Conservation (phyloP, 2,797 vertebrate genomes). For the Etheostoma perlongum region DNA sequence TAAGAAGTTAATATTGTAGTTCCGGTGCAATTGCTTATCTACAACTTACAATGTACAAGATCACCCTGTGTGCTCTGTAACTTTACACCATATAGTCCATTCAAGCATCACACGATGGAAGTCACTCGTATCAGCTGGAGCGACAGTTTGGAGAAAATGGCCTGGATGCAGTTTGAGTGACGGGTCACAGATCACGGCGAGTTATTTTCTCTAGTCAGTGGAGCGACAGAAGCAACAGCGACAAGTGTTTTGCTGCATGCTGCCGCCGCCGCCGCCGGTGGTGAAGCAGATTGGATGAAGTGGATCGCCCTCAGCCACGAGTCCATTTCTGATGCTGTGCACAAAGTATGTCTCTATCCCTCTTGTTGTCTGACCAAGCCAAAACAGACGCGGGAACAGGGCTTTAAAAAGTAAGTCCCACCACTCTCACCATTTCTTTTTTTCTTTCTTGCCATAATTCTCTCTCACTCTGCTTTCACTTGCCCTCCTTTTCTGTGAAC, state of each 20-base stretch:
- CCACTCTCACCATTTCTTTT: constrained; percentile 76
- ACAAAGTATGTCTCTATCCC: constrained; percentile 71
- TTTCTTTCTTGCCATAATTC: constrained; percentile 74
- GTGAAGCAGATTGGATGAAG: constrained; percentile 57
- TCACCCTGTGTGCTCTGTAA: background rate
- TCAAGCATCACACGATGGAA: constrained; percentile 14
- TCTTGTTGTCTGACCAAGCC: constrained; percentile 65
- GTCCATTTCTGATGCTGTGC: constrained; percentile 66
- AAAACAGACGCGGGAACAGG: constrained; percentile 66
- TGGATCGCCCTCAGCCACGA: constrained; percentile 64
- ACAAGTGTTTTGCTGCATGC: constrained; percentile 52
- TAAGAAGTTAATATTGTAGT: background rate
- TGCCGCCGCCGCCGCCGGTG: constrained; percentile 4
- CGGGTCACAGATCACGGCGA: constrained; percentile 41
- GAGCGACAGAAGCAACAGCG: constrained; percentile 46
- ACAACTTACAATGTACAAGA: background rate
- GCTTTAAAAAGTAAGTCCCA: constrained; percentile 77
- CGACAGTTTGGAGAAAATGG: constrained; percentile 37
- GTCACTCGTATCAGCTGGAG: constrained; percentile 32
- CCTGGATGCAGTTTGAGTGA: constrained; percentile 50
- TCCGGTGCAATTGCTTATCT: background rate
- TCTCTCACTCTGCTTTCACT: constrained; percentile 73
- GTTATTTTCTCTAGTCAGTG: constrained; percentile 26
- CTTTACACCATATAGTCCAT: constrained; percentile 2
- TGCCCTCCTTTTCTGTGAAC: constrained; percentile 66